Percentiles rank a stretch among this genome's conserved stretches.
These are phyloP conservation scores for Porites australiensis DNA, from an alignment of 64 coral and sea anemone species.

Conservation along the genomic window DNA sequence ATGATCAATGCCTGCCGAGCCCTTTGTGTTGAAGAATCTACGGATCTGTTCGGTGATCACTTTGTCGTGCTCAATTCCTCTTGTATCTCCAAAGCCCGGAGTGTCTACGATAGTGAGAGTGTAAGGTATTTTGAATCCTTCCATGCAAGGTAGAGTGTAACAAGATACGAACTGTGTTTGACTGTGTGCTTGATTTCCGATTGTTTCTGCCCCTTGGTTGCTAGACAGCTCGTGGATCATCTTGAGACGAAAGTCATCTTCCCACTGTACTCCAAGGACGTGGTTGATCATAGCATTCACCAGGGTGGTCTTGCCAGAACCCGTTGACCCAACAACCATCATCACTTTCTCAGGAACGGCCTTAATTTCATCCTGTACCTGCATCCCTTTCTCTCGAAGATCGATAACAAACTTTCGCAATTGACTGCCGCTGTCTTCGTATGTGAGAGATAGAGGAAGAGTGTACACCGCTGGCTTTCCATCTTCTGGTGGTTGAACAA, in stretches of 20 bases:
- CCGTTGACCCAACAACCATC: constrained; percentile 54
- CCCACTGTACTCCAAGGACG: constrained; percentile 47
- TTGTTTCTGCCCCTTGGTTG: constrained; percentile 22
- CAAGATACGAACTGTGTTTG: constrained; percentile 59
- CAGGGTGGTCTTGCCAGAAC: constrained; percentile 50
- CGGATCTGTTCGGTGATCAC: constrained; percentile 53
- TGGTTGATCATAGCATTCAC: constrained; percentile 68
- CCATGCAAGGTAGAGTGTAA: constrained; percentile 43
- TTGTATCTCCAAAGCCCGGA: constrained; percentile 64
- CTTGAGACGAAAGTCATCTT: constrained; percentile 60
- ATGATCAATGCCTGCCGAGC: constrained; percentile 56
- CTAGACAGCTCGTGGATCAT: constrained; percentile 60
- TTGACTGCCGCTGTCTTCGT: constrained; percentile 3
- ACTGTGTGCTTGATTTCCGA: constrained; percentile 47
- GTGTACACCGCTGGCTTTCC: constrained; percentile 23
- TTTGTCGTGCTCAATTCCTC: constrained; percentile 58
- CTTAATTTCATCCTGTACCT: background rate
- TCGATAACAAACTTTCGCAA: constrained; percentile 4
- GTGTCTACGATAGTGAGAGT: constrained; percentile 61
- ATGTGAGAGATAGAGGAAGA: constrained; percentile 28
- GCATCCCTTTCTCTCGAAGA: background rate
- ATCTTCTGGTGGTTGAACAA: constrained; percentile 13
- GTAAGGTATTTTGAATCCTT: constrained; percentile 52
- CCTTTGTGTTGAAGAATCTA: constrained; percentile 50
- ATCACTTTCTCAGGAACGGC: constrained; percentile 51